A percentile compares a stretch with the other conserved stretches of the same genome.
These are phyloP conservation scores for Triplophysa siluroides DNA, from an alignment of 2,113 vertebrate species.

Conservation along the genomic window DNA sequence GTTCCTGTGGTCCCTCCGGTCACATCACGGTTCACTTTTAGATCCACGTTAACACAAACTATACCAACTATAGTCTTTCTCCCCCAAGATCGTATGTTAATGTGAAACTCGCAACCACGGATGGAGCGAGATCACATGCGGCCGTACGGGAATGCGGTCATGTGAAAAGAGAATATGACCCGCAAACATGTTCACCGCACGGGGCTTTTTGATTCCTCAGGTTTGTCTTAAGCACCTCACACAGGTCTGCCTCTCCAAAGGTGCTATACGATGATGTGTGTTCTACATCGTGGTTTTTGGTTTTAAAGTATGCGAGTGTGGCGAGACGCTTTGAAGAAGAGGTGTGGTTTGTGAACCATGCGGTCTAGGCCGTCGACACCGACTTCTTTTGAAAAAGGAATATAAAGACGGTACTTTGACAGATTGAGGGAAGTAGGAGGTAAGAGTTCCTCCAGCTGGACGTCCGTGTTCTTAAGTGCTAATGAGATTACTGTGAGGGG, in stretches of 20 bases:
- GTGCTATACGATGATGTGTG: neutral
- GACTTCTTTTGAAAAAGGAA: neutral
- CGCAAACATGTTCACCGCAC: neutral
- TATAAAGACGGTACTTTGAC: neutral
- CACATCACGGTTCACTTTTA: neutral
- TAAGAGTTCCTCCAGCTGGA: slow-evolving; percentile 24
- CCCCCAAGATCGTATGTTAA: neutral
- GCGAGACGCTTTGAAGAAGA: neutral
- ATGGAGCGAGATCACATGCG: neutral
- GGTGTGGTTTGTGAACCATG: neutral
- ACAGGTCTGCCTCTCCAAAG: neutral
- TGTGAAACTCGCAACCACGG: neutral
- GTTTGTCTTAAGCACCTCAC: neutral
- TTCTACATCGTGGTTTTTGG: neutral
- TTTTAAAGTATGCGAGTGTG: neutral
- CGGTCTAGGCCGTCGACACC: neutral
- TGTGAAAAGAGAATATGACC: slow-evolving; percentile 5
- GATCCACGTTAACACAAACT: slow-evolving; percentile 13
- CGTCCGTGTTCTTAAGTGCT: slow-evolving; percentile 26
- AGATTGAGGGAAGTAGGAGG: slow-evolving; percentile 7
- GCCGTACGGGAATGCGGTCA: neutral
- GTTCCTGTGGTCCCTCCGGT: neutral
- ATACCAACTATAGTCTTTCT: neutral
- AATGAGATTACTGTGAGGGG: slow-evolving; percentile 46
- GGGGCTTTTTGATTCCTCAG: neutral